Evolutionary conservation across 2,888 invertebrate genomes (phyloP).

Genomic region (Microctonus hyperodae): DNA sequence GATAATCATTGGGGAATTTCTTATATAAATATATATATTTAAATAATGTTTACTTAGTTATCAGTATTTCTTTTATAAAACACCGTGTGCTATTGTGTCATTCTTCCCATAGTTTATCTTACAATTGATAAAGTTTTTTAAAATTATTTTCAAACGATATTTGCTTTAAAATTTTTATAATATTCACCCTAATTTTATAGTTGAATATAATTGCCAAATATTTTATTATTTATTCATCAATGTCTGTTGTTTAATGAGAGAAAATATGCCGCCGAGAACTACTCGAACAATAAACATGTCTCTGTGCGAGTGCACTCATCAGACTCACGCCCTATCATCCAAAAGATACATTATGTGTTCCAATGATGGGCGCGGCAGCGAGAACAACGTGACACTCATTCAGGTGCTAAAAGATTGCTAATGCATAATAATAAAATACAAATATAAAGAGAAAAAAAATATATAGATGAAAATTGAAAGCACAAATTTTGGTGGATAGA

Average conservation of each 20-base stretch:
- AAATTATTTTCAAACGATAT: background rate
- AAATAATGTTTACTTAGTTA: background rate
- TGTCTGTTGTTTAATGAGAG: background rate
- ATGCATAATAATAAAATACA: background rate
- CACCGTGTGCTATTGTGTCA: background rate
- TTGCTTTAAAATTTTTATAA: background rate
- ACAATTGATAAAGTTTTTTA: background rate
- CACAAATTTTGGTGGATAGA: too few relatives aligned
- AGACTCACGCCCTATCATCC: background rate
- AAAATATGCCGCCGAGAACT: background rate
- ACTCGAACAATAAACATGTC: constrained; percentile 3
- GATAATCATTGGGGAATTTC: background rate
- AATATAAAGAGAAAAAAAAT: background rate
- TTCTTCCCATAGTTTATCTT: background rate
- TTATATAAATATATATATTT: background rate
- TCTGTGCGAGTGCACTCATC: background rate
- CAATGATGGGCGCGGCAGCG: constrained; percentile 41
- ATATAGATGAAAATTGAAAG: too few relatives aligned
- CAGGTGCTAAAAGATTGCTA: constrained; percentile 40
- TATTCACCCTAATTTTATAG: too few relatives aligned
- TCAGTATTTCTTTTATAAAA: background rate
- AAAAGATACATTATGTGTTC: constrained; percentile 25
- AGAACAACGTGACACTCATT: constrained; percentile 49
- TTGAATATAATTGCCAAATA: background rate
- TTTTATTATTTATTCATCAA: background rate